Base-by-base conservation (phyloP, 2,113 vertebrate species). In the Larimichthys polyactis region DNA sequence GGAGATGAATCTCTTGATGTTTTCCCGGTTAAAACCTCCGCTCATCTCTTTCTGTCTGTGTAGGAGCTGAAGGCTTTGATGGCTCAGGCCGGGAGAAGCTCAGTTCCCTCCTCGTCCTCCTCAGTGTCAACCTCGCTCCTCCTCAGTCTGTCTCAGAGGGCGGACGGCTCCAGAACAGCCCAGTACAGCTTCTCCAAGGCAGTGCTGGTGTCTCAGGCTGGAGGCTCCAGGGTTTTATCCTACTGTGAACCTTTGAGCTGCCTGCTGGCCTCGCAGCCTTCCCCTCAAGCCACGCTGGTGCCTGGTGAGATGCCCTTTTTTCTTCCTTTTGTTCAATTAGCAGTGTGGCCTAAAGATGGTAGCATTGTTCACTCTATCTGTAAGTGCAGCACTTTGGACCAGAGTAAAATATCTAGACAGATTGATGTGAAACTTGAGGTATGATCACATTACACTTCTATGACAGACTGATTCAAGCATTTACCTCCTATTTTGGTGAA, bases 221-320 rank as follows among this genome's bases (percentile, higher is more conserved):
- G 98, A 17, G 96, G 93, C 84, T 98, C 97, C 93, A 93, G 98
- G 19, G 97, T 97, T 7, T 93, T 99, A 91, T 93, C 97, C 0
- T 97, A 95, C 91, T 98, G 96, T 29, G 95, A 96, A 60, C 87
- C 94, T 0, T 87, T 99, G 82, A 94, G 96, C 79, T 98, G 97
- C 82, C 95, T 99, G 0, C 95, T 98, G 84, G 96, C 97, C 3
- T 99, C 98, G 0, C 98, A 99, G 84, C 96, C 97, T 5, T 99
- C 98, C 40, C 96, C 98, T 15, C 96, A 98, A 49, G 82, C 96
- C 22, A 95, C 96, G 0, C 94, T 99, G 65, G 75, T 99, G 58
- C 98, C 98, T 19, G 98, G 98, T 99, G 92, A 96, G 81, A 57
- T 11, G 0, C 6, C 15, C 16, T 2, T 6, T 27, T 6, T 27